phyloP scores from a whole-genome alignment of 2,888 invertebrate species.

The Gandaritis pyraliata region DNA sequence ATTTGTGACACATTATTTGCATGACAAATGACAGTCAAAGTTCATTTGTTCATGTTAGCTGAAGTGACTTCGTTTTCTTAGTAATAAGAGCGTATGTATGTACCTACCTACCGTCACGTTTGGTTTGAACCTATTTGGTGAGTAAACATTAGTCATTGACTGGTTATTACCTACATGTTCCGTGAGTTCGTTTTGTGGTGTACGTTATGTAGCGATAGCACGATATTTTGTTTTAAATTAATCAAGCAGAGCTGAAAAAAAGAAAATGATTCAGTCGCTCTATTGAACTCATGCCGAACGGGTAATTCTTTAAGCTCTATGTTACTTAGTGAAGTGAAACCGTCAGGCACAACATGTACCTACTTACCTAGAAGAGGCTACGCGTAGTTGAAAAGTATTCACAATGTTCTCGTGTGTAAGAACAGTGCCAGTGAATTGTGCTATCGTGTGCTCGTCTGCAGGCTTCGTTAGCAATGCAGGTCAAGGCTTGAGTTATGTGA shows the following conservation, averaged over 20 bases:
- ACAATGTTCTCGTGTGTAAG: constrained; percentile 42
- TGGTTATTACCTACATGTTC: constrained; percentile 10
- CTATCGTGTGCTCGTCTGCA: constrained; percentile 55
- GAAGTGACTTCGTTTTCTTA: too few species aligned
- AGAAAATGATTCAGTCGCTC: constrained; percentile 25
- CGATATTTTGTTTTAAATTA: constrained; percentile 14
- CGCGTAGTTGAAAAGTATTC: constrained; percentile 28
- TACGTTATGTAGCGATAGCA: constrained; percentile 16
- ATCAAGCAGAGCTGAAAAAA: constrained; percentile 17
- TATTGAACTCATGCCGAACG: constrained; percentile 8
- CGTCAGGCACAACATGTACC: constrained; percentile 12
- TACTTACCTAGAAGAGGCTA: constrained; percentile 4
- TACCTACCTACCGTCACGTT: background rate
- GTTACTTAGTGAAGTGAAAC: constrained; percentile 18
- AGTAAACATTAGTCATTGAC: constrained; percentile 22
- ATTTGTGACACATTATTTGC: constrained; percentile 40
- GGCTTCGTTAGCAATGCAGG: constrained; percentile 71
- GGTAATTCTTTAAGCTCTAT: background rate
- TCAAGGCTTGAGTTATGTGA: constrained; percentile 72
- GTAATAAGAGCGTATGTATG: background rate
- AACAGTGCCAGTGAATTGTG: constrained; percentile 50
- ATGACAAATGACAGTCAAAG: constrained; percentile 47
- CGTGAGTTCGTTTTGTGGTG: constrained; percentile 13
- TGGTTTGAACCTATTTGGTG: constrained; percentile 11
- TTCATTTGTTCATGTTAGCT: constrained; percentile 37